Conservation (phyloP, 2,888 invertebrate genomes). For the Elysia crispata region DNA sequence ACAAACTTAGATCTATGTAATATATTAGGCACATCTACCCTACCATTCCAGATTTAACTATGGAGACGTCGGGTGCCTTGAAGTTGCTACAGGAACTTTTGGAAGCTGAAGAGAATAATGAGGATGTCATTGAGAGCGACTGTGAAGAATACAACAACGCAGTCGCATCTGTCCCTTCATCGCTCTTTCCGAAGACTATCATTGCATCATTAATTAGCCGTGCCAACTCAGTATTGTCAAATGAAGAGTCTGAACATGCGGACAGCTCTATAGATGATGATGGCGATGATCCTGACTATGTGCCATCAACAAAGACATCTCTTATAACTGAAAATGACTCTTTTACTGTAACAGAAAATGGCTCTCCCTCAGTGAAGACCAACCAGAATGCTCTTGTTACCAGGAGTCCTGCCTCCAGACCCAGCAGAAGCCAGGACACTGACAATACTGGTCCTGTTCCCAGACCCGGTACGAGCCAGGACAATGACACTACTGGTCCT, state of each 20-base stretch:
- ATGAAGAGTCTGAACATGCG: slow-evolving; percentile 4
- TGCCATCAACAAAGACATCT: slow-evolving; percentile 1
- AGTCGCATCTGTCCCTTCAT: slow-evolving; percentile 3
- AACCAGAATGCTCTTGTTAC: slow-evolving; percentile 9
- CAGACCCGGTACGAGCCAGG: slow-evolving; percentile 4
- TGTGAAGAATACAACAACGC: slow-evolving; percentile 9
- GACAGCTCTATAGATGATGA: slow-evolving; percentile 9
- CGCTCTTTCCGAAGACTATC: slow-evolving; percentile 1
- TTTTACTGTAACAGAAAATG: slow-evolving; percentile 4
- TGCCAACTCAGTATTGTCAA: slow-evolving; percentile 9
- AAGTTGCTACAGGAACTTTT: slow-evolving; percentile 4
- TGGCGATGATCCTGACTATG: slow-evolving; percentile 9
- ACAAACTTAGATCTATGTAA: slow-evolving; percentile 9
- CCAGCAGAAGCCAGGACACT: slow-evolving; percentile 9
- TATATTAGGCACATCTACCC: background rate
- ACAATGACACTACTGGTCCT: slow-evolving; percentile 4
- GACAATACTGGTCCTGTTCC: background rate
- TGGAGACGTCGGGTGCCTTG: slow-evolving; percentile 9
- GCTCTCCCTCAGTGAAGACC: slow-evolving; percentile 9
- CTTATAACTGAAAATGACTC: slow-evolving; percentile 4
- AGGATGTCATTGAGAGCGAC: slow-evolving; percentile 1
- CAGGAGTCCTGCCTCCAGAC: slow-evolving; percentile 9
- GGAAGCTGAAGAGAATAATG: slow-evolving; percentile 4
- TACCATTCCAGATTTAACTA: slow-evolving; percentile 1
- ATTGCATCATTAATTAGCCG: slow-evolving; percentile 4